phyloP scores from a whole-genome alignment of 1,140 invertebrate genomes.

The Aphelinus atriplicis region DNA sequence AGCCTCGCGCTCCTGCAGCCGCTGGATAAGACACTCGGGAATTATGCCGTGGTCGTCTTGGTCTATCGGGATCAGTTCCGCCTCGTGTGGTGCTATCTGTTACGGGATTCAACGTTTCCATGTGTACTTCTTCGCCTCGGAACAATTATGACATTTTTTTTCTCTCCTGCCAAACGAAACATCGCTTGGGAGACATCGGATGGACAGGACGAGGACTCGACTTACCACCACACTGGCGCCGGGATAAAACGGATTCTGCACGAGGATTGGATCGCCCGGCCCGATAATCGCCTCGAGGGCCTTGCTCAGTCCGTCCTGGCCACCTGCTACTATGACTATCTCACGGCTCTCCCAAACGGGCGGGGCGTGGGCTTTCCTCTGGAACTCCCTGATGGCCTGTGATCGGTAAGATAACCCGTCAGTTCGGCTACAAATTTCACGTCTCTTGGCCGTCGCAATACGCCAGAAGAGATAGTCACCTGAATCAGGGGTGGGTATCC shows the following conservation, averaged over 20 bases:
- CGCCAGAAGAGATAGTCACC: constrained; percentile 42
- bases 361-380: constrained; percentile 73
- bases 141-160: too few relatives aligned
- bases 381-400: constrained; percentile 71
- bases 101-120: too few relatives aligned
- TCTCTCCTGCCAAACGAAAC: too few relatives aligned
- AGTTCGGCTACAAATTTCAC: too few relatives aligned
- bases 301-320: constrained; percentile 82
- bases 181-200: too few relatives aligned
- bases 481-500: constrained; percentile 76
- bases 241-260: constrained; percentile 77
- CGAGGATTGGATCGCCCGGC: constrained; percentile 75
- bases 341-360: constrained; percentile 72
- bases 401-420: constrained; percentile 25
- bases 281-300: constrained; percentile 74
- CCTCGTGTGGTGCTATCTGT: constrained; percentile 66
- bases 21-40: constrained; percentile 61
- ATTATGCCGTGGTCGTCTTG: constrained; percentile 68
- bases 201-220: constrained; percentile 40
- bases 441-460: too few relatives aligned
- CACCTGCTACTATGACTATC: constrained; percentile 76
- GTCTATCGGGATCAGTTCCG: constrained; percentile 64
- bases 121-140: too few relatives aligned
- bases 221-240: constrained; percentile 76
- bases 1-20: constrained; percentile 61